Conservation (phyloP, 2,888 invertebrate genomes). For the Lithophane socia region DNA sequence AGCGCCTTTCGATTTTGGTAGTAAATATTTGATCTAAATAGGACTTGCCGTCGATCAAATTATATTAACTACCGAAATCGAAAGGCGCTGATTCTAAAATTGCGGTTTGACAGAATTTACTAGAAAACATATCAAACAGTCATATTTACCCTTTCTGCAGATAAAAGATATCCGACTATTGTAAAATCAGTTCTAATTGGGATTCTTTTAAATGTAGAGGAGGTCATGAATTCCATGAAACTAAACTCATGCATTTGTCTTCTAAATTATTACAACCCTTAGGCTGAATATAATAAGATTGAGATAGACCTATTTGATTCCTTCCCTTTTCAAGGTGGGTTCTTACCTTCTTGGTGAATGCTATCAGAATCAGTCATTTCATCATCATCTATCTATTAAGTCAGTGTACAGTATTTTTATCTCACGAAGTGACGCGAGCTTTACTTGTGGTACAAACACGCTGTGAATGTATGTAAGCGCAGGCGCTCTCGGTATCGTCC, state of each 20-base stretch:
- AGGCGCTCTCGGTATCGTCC: too few relatives aligned
- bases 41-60: too few relatives aligned
- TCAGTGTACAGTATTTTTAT: not conserved
- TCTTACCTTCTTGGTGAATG: not conserved
- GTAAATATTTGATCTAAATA: too few relatives aligned
- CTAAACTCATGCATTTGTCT: not conserved
- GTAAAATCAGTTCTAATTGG: not conserved
- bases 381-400: not conserved
- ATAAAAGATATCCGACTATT: not conserved
- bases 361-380: not conserved
- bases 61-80: too few relatives aligned
- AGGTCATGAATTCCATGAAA: not conserved
- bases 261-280: too few relatives aligned
- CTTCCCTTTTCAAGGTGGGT: not conserved
- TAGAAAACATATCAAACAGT: not conserved
- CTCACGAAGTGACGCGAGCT: too few relatives aligned
- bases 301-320: not conserved
- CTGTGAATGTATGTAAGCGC: too few relatives aligned
- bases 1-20: too few relatives aligned
- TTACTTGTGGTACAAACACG: too few relatives aligned
- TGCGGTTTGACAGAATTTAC: not conserved
- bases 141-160: not conserved
- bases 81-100: not conserved
- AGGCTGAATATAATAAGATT: not conserved
- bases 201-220: not conserved